Evolutionary conservation across 2,888 invertebrate genomes (phyloP).

Genomic region (Brachyopa scutellaris): DNA sequence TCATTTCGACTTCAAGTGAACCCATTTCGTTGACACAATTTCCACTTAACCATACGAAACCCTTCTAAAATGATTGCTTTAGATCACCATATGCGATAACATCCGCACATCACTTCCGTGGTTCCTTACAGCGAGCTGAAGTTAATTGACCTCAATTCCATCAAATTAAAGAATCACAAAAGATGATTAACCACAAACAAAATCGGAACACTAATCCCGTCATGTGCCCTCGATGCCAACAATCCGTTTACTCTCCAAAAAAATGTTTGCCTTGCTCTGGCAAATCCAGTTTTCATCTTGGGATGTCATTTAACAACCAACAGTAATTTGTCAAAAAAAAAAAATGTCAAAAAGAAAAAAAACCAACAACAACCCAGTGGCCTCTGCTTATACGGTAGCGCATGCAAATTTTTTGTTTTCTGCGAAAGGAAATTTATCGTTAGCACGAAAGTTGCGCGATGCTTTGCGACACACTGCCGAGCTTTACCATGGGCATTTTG

Average conservation of each 20-base stretch:
- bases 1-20: too few relatives aligned
- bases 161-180: slow-evolving; percentile 12
- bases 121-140: background rate
- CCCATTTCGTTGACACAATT: too few relatives aligned
- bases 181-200: slow-evolving; percentile 45
- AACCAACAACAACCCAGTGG: background rate
- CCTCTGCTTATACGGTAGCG: slow-evolving; percentile 59
- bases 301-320: slow-evolving; percentile 54
- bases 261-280: background rate
- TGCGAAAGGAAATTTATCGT: slow-evolving; percentile 62
- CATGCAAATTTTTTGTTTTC: slow-evolving; percentile 71
- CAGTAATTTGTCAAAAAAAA: slow-evolving; percentile 66
- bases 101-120: slow-evolving; percentile 11
- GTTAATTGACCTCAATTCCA: slow-evolving; percentile 25
- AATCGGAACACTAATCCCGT: slow-evolving; percentile 56
- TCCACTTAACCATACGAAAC: too few relatives aligned
- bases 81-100: too few relatives aligned
- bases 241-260: slow-evolving; percentile 17
- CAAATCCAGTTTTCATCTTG: slow-evolving; percentile 19
- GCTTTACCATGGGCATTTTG: slow-evolving; percentile 8
- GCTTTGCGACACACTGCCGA: slow-evolving; percentile 39
- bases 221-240: slow-evolving; percentile 40
- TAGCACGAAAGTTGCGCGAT: slow-evolving; percentile 46
- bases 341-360: background rate
- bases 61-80: too few relatives aligned